Evolutionary conservation across 1,140 invertebrate genomes (phyloP).

Genomic region (Episyrphus balteatus): DNA sequence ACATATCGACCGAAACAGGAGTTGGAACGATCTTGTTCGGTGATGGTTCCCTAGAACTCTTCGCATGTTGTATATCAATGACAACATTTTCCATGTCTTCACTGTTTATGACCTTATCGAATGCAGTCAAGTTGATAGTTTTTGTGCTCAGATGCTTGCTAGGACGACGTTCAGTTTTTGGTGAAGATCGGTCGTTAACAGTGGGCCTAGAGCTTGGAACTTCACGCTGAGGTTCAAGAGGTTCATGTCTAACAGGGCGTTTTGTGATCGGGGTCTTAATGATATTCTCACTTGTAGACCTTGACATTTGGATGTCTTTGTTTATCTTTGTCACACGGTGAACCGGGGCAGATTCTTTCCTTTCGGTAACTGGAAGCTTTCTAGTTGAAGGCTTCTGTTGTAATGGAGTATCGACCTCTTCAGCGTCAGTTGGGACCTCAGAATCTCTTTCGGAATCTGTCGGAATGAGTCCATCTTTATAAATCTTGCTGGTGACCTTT

Average conservation of each 20-base stretch:
- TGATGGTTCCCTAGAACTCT: conserved; percentile 58
- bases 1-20: conserved; percentile 45
- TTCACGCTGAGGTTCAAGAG: not conserved
- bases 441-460: not conserved
- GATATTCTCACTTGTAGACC: conserved; percentile 44
- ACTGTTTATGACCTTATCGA: conserved; percentile 26
- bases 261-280: conserved; percentile 39
- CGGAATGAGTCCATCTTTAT: not conserved
- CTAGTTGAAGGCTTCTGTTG: not conserved
- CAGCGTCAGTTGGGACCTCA: not conserved
- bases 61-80: conserved; percentile 53
- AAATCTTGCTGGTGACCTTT: no score
- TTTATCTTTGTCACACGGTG: conserved; percentile 35
- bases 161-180: conserved; percentile 11
- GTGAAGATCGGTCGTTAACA: conserved; percentile 16
- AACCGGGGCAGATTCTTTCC: conserved; percentile 30
- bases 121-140: conserved; percentile 32
- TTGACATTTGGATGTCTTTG: conserved; percentile 39
- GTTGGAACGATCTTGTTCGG: conserved; percentile 53
- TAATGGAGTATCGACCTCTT: not conserved
- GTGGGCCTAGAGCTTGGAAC: conserved; percentile 1
- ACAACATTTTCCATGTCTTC: conserved; percentile 42
- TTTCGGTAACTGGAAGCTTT: conserved; percentile 25
- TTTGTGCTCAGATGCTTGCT: conserved; percentile 35
- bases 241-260: conserved; percentile 14